Conservation (phyloP, 2,113 vertebrate genomes). For the Microcebus tavaratra region DNA sequence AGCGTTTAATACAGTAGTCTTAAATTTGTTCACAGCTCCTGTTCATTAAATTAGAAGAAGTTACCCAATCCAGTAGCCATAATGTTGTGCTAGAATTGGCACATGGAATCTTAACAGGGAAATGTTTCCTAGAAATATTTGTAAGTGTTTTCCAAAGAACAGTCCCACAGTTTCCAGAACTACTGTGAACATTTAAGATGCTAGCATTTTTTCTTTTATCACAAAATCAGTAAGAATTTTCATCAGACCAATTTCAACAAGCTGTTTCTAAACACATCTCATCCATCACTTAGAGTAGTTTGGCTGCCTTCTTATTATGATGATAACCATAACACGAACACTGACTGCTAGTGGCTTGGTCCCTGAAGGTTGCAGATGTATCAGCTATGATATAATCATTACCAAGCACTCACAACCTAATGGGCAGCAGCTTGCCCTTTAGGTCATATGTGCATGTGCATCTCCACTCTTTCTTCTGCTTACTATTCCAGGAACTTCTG, state of each 20-base stretch:
- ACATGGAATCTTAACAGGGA: neutral
- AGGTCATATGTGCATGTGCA: neutral
- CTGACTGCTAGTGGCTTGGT: neutral
- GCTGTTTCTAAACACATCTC: neutral
- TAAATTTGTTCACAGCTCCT: constrained; percentile 59
- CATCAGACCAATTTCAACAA: constrained; percentile 46
- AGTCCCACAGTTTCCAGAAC: neutral
- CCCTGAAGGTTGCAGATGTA: constrained; percentile 41
- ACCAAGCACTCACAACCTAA: constrained; percentile 42
- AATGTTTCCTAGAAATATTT: constrained; percentile 3
- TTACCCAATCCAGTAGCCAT: neutral
- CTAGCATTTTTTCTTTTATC: constrained; percentile 2
- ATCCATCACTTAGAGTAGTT: constrained; percentile 38
- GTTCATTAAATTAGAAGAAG: constrained; percentile 59
- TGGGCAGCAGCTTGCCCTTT: constrained; percentile 27
- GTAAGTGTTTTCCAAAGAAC: neutral
- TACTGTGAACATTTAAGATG: neutral
- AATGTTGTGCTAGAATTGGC: neutral
- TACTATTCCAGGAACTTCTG: neutral
- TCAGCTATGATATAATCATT: constrained; percentile 60
- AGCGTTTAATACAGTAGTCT: constrained; percentile 64
- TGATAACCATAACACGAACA: constrained; percentile 44
- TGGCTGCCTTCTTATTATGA: constrained; percentile 45
- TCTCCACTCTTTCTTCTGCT: neutral
- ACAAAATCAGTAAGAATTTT: constrained; percentile 46